Evolutionary conservation across 2,888 invertebrate genomes (phyloP), one percentile per base, ranked within the genome.

Genomic region (Chirona hameri): DNA sequence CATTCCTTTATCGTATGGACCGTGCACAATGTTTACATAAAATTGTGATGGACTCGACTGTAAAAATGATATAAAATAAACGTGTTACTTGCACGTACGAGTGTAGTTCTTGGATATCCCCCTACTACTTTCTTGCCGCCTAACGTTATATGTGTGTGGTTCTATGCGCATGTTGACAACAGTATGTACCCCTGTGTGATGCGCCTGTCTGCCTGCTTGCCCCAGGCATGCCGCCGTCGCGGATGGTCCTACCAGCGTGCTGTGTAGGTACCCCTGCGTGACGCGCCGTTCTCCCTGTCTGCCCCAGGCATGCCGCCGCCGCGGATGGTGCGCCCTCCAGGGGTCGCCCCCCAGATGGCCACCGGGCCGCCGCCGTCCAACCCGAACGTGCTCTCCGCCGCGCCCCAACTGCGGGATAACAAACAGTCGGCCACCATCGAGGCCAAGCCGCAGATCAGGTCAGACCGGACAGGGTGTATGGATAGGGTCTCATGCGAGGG

Each of bases 201-300:
- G n/a, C n/a, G n/a, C n/a, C n/a, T n/a, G n/a, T n/a, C n/a, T n/a
- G 10, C 52, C 12, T 92, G 2, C 91, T 92, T 3, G 93, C 93
- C 14, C 93, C 93, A 4, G 90, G 90, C 29, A 88, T 89, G 15
- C 89, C 89, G 9, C 88, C 89, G 24, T 88, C 85, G 86, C 90
- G 85, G 86, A 91, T 88, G 83, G 87, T 88, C 46, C 88, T 88
- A n/a, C 52, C 52, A 4, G 52, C 10, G 52, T 15, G 15, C 52
- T 52, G 52, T 52, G 1, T 52, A 4, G 1, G 48, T 48, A 48
- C n/a, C n/a, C n/a, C n/a, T n/a, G 48, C 12, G 12, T 48, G 12
- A 48, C 48, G 12, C 48, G 9, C 48, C 48, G 9, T 1, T 52
- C 52, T 52, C 52, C 52, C 55, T 85, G 27, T 83, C 85, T 7